phyloP scores from a whole-genome alignment of 2,797 vertebrate species.

The Tauraco hartlaubi region DNA sequence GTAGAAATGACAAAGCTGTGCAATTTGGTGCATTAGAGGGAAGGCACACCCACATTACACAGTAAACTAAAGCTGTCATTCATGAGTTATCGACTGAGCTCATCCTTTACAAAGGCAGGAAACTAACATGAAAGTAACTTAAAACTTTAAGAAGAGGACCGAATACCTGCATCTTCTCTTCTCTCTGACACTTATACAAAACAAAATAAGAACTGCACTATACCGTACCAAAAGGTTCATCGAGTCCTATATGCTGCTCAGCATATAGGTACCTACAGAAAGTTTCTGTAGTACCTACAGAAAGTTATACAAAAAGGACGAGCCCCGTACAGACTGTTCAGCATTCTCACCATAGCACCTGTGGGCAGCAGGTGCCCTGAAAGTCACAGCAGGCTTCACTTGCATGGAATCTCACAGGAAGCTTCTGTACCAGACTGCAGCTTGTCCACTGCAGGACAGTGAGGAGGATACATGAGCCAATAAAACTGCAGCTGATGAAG shows the following conservation, averaged over 20 bases:
- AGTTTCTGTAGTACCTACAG: neutral
- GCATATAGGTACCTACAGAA: neutral
- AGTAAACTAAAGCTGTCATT: neutral
- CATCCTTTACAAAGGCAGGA: neutral
- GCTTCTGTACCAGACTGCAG: neutral
- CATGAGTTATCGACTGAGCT: neutral
- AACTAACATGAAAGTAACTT: neutral
- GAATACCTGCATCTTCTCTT: neutral
- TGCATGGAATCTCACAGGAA: neutral
- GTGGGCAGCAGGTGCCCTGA: neutral
- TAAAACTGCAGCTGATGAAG: neutral
- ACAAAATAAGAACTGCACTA: neutral
- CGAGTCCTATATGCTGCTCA: neutral
- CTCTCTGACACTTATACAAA: neutral
- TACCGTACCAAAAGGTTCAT: neutral
- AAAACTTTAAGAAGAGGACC: neutral
- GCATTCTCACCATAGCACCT: neutral
- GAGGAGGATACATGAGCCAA: neutral
- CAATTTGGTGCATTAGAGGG: neutral
- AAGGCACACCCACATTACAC: neutral
- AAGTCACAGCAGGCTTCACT: neutral
- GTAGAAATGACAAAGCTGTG: neutral
- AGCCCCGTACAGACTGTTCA: neutral
- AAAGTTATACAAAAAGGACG: neutral
- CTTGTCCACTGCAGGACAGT: accelerated